phyloP scores from a whole-genome alignment of 2,113 vertebrate genomes.

The Halcyon senegalensis region DNA sequence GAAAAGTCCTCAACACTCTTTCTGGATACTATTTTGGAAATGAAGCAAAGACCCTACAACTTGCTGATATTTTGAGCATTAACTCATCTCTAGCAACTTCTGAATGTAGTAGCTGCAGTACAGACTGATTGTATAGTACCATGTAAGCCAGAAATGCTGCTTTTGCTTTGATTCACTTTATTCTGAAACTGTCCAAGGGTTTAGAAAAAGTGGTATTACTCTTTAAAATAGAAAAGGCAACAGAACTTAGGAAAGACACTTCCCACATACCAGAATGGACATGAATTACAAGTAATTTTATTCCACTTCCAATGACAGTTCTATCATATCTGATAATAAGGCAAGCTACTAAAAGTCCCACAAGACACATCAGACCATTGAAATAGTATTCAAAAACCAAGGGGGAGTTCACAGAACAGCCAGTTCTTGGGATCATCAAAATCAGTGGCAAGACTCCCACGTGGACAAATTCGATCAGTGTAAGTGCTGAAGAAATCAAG shows the following conservation, averaged over 20 bases:
- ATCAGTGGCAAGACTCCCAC: conserved; percentile 8
- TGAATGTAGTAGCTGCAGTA: background rate
- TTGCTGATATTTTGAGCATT: background rate
- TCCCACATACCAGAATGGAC: conserved; percentile 13
- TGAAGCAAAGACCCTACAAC: background rate
- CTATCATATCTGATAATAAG: conserved; percentile 36
- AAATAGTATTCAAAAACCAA: conserved; percentile 41
- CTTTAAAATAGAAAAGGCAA: background rate
- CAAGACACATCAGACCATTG: conserved; percentile 46
- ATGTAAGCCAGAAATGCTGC: background rate
- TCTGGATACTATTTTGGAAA: background rate
- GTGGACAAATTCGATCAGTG: background rate
- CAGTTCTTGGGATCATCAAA: conserved; percentile 21
- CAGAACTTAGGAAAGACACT: conserved; percentile 4
- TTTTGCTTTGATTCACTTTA: background rate
- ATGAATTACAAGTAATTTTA: conserved; percentile 63
- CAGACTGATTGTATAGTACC: background rate
- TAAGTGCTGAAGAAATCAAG: background rate
- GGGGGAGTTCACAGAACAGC: conserved; percentile 40
- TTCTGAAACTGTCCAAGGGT: background rate
- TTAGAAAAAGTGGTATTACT: background rate
- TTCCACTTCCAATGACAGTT: conserved; percentile 57
- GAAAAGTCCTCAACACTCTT: background rate
- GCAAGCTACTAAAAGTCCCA: conserved; percentile 63
- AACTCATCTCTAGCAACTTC: background rate